Evolutionary conservation across 1,140 invertebrate genomes (phyloP).

Genomic region (Eriosoma lanigerum): DNA sequence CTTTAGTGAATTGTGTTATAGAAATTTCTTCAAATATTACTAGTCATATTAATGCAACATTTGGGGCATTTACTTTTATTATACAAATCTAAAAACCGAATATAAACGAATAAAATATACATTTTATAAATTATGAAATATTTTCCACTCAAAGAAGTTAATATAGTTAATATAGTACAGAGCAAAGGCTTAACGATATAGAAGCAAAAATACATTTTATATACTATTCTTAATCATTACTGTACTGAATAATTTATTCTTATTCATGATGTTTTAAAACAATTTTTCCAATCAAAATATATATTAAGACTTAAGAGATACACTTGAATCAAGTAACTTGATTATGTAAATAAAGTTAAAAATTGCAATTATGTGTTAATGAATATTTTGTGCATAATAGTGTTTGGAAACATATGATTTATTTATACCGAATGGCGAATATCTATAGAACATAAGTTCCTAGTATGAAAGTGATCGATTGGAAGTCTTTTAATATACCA

Average conservation of each 20-base stretch:
- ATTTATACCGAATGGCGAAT: too few relatives aligned
- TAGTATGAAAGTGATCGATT: too few relatives aligned
- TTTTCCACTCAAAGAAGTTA: neutral
- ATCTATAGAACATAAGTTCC: too few relatives aligned
- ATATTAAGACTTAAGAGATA: neutral
- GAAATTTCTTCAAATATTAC: neutral
- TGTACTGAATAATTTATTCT: conserved; percentile 3
- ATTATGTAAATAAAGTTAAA: neutral
- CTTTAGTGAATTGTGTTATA: neutral
- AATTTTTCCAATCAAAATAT: neutral
- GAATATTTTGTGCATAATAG: too few relatives aligned
- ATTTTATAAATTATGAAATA: neutral
- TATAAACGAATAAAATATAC: conserved; percentile 4
- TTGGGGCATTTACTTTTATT: neutral
- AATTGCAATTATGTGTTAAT: neutral
- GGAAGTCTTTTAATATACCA: too few relatives aligned
- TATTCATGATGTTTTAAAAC: neutral
- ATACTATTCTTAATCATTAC: neutral
- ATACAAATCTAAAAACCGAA: neutral
- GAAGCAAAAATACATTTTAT: conserved; percentile 7
- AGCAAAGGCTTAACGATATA: neutral
- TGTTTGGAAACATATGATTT: too few relatives aligned
- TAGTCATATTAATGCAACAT: neutral
- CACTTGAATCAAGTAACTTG: too few relatives aligned
- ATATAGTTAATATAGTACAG: too few relatives aligned